phyloP scores from a whole-genome alignment of 2,888 invertebrate genomes.

The Lepetodrilus schrolli region DNA sequence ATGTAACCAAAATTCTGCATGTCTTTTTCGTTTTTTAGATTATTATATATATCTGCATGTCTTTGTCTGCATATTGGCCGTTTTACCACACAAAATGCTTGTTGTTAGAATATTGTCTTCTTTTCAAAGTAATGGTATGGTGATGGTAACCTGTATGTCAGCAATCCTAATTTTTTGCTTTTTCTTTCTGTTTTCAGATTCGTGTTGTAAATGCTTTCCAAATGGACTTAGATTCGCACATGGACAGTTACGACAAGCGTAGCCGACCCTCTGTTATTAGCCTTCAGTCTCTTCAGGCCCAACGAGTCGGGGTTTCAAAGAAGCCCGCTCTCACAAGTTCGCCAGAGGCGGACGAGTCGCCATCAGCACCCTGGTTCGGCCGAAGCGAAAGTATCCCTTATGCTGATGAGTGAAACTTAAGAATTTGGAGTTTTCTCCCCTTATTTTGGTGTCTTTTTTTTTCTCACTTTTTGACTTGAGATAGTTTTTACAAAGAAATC shows the following conservation, averaged over 20 bases:
- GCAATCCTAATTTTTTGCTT: slow-evolving; percentile 35
- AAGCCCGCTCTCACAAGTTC: slow-evolving; percentile 68
- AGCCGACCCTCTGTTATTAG: slow-evolving; percentile 74
- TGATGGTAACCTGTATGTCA: slow-evolving; percentile 6
- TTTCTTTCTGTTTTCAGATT: slow-evolving; percentile 83
- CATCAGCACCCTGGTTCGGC: slow-evolving; percentile 59
- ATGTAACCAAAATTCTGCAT: slow-evolving; percentile 2
- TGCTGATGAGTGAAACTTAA: slow-evolving; percentile 62
- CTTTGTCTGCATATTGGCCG: neutral
- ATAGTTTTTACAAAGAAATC: neutral
- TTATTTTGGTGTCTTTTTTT: slow-evolving; percentile 15
- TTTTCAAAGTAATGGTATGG: neutral
- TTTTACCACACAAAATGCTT: neutral
- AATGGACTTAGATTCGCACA: slow-evolving; percentile 68
- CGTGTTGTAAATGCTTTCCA: slow-evolving; percentile 99
- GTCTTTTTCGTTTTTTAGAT: slow-evolving; percentile 7
- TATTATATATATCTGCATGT: neutral
- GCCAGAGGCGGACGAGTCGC: slow-evolving; percentile 66
- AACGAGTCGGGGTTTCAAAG: slow-evolving; percentile 57
- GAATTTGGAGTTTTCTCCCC: neutral
- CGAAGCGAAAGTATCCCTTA: slow-evolving; percentile 71
- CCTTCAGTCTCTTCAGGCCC: slow-evolving; percentile 69
- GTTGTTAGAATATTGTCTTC: slow-evolving; percentile 1
- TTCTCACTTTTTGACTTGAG: neutral
- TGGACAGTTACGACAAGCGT: slow-evolving; percentile 78